Base-by-base conservation (phyloP, 2,888 invertebrate species). In the Hoplodrina ambigua region DNA sequence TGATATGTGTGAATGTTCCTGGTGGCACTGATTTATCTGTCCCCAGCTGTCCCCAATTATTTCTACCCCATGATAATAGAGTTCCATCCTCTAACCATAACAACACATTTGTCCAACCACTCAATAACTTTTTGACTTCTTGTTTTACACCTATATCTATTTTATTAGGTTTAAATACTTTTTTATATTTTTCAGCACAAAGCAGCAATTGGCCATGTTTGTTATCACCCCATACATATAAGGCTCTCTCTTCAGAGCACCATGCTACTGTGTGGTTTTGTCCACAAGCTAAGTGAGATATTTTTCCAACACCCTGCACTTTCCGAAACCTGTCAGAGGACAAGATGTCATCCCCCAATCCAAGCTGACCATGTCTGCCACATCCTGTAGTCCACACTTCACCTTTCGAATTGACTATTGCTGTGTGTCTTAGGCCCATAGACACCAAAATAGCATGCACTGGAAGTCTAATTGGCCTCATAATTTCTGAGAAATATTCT, bases 201-300 rank as follows among this genome's bases (percentile, higher is more conserved):
- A 97, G 86, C 15, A 97, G 97, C 62, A 98, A 92, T 88, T 99
- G 98, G 0, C 98, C 98, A 91, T 97, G 97, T 91, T 97, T 98
- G 87, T 98, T 98, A 86, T 98, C 98, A 37, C 99, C 99, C 97
- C 98, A 98, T 17, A 96, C 97, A 94, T 96, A 98, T 72, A 97
- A 94, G 68, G 96, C 97, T 84, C 97, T 97, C 72, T 96, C 93
- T 57, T 91, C 91, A 50, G 92, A 88, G 70, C 91, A 91, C 96
- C 96, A 96, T 46, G 96, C 97, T 50, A 98, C 90, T 10, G 97
- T 97, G 89, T 98, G 98, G 87, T 98, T 97, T 91, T 98, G 98
- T 2, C 99, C 99, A 91, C 98, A 98, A 55, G 97, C 96, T 64
- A 98, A 96, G 87, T 97, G 94, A 75, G 96, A 92, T 86, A 98